Evolutionary conservation across 2,888 invertebrate species (phyloP).

Genomic region (Doris montereyensis): DNA sequence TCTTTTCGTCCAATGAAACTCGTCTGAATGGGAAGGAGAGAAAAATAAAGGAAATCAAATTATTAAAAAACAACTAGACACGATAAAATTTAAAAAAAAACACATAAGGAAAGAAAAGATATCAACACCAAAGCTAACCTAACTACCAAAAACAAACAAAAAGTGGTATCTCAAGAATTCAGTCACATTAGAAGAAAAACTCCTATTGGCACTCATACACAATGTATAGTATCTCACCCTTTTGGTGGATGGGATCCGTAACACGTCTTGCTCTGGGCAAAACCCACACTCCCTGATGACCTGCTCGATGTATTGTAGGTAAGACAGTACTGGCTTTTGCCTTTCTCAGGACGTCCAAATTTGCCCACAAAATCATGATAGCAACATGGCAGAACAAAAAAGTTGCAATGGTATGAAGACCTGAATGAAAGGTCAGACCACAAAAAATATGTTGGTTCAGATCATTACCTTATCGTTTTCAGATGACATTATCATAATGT

Average conservation of each 20-base stretch:
- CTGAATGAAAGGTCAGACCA: slow-evolving; percentile 52
- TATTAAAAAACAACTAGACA: background rate
- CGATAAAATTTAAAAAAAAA: background rate
- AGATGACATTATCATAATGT: background rate
- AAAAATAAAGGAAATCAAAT: too few species aligned
- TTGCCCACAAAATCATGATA: slow-evolving; percentile 92
- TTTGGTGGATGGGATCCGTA: slow-evolving; percentile 97
- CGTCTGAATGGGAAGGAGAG: too few species aligned
- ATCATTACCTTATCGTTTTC: background rate
- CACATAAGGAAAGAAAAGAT: background rate
- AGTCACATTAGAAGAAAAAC: too few species aligned
- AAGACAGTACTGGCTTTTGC: slow-evolving; percentile 81
- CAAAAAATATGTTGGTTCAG: background rate
- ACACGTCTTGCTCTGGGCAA: slow-evolving; percentile 82
- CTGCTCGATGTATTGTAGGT: slow-evolving; percentile 73
- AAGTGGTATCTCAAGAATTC: background rate
- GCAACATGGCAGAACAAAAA: slow-evolving; percentile 96
- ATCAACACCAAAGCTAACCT: background rate
- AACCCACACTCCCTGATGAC: slow-evolving; percentile 85
- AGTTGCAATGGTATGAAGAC: slow-evolving; percentile 81
- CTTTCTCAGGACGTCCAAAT: slow-evolving; percentile 77
- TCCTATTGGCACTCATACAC: too few species aligned
- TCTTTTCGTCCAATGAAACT: background rate
- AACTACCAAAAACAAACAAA: background rate
- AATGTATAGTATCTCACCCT: too few species aligned